These are phyloP conservation scores for Apamea sordens DNA, from an alignment of 2,888 invertebrate genomes.

Conservation along the genomic window DNA sequence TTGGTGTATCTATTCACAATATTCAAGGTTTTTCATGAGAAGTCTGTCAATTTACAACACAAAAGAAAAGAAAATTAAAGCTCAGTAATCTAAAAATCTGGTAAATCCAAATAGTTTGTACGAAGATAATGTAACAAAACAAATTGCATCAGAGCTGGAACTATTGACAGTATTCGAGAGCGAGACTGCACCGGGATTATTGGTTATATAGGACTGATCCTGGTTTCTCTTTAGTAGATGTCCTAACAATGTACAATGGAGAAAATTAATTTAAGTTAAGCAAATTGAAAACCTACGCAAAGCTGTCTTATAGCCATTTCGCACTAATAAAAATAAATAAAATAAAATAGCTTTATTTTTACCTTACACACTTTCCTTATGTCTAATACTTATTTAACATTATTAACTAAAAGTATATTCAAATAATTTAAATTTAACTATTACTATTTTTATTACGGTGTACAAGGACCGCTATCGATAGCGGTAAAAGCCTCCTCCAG, in stretches of 20 bases:
- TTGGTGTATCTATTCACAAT: neutral
- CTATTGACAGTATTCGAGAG: conserved; percentile 15
- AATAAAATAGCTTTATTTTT: no score
- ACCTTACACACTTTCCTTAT: no score
- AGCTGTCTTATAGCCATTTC: neutral
- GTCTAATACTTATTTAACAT: no score
- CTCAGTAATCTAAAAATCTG: neutral
- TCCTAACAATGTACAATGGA: neutral
- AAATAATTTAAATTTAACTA: no score
- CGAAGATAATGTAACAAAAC: neutral
- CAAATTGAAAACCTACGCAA: neutral
- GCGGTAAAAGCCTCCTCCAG: no score
- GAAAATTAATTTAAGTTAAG: neutral
- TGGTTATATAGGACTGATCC: neutral
- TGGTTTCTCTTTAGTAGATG: neutral
- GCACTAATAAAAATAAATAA: no score
- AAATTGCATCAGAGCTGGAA: conserved; percentile 8
- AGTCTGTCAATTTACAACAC: no score
- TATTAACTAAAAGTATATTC: no score
- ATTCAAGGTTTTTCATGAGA: neutral
- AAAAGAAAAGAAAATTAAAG: no score
- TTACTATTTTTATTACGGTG: no score
- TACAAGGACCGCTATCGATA: no score
- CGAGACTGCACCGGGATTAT: neutral
- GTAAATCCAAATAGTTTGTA: neutral